Percentiles rank a stretch among this genome's conserved stretches.
Conservation (phyloP, 2,113 vertebrate species). For the Chrysemys picta region DNA sequence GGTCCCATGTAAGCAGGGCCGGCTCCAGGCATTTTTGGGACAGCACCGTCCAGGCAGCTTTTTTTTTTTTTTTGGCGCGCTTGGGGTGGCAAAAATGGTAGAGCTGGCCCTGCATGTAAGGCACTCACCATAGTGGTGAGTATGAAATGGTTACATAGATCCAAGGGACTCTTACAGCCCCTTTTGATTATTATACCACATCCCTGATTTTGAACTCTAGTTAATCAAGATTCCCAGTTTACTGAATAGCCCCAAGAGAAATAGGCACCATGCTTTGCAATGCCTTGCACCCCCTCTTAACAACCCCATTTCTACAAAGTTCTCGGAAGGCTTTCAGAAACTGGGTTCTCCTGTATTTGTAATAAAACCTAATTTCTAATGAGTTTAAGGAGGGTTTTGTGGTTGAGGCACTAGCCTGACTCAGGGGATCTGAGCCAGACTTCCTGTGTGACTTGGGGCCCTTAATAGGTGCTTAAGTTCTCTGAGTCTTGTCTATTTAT, state of each 20-base stretch:
- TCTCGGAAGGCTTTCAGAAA: not conserved
- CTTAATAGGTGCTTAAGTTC: not conserved
- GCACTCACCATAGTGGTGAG: fast-evolving
- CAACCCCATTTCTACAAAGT: too few species aligned
- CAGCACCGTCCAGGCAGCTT: too few species aligned
- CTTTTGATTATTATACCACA: not conserved
- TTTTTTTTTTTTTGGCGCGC: too few species aligned
- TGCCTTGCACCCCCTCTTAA: not conserved
- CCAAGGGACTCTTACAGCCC: not conserved
- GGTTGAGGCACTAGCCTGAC: not conserved
- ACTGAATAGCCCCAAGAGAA: not conserved
- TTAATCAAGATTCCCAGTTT: not conserved
- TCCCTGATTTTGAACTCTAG: not conserved
- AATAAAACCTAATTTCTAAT: too few species aligned
- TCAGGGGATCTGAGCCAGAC: not conserved
- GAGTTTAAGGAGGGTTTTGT: not conserved
- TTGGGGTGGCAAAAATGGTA: too few species aligned
- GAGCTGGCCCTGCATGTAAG: not conserved
- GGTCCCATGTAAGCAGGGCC: not conserved
- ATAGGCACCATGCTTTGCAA: not conserved
- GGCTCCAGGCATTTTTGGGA: too few species aligned
- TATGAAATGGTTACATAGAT: not conserved
- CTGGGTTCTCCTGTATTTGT: not conserved
- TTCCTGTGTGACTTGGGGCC: not conserved
- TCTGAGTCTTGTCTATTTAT: not conserved